Evolutionary conservation across 2,113 vertebrate species (phyloP), one percentile per base, ranked within the genome.

Genomic region (Anas platyrhynchos): DNA sequence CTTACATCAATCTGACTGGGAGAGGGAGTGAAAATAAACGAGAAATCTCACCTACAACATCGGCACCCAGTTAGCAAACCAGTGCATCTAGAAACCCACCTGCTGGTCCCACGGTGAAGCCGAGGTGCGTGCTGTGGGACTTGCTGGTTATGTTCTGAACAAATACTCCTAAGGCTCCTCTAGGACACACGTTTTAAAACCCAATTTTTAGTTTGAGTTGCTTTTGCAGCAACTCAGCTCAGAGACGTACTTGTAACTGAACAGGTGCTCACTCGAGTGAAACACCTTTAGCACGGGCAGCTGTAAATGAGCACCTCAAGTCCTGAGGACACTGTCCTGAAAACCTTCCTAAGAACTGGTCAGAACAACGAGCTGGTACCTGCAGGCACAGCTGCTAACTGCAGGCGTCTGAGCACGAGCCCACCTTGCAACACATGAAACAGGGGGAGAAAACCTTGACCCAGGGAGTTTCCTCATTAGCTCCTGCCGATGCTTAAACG

Each of bases 381-480:
- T 46, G 18, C 44, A 18, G 44, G 44, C 44, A 46, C 17, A 46
- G 44, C 44, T 18, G 17, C 17, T 46, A 46, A 46, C 44, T 18
- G 52, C 29, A 56, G 16, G 13, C 8, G 54, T 29, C n/a, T 1
- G 59, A 77, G 69, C 73, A 83, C 77, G 27, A 75, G 36, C 11
- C 56, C 71, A 56, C 2, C 0, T 3, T 3, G 0, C 50, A 81
- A 56, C 67, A 50, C 0, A 0, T 29, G 54, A 62, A 38, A 54
- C 0, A 6, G 43, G 43, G 27, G 29, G 58, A 72, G n/a, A 61
- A 76, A 38, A 73, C 32, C 54, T 36, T 34, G 34, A 48, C 32
- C 65, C 36, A 0, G 0, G 31, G 16, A 22, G 27, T 21, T 66
- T n/a, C 48, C 72, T 77, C 68, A 9, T 14, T 36, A 66, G 66